Percentiles rank a stretch among this genome's conserved stretches.
phyloP scores from a whole-genome alignment of 2,113 vertebrate species.

The Pterocles burchelli region DNA sequence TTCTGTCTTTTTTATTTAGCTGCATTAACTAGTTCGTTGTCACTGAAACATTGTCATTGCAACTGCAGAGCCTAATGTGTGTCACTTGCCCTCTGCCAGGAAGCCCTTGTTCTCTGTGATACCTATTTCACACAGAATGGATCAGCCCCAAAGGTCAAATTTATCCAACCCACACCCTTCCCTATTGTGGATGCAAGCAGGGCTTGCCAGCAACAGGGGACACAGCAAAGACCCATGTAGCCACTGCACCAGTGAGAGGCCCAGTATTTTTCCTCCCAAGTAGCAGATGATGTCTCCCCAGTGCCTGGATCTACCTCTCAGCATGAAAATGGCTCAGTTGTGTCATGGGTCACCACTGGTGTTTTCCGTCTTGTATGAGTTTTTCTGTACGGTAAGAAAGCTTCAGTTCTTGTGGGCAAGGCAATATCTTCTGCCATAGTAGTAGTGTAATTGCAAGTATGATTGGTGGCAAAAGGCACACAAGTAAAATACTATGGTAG shows the following conservation, averaged over 20 bases:
- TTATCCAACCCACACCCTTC: not conserved
- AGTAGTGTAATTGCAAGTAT: not conserved
- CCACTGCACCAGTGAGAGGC: not conserved
- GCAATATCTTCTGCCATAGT: not conserved
- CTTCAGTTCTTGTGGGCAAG: not conserved
- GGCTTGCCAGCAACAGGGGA: not conserved
- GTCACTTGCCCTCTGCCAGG: rapidly evolving
- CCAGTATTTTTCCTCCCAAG: rapidly evolving
- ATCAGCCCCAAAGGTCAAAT: not conserved
- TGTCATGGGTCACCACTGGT: not conserved
- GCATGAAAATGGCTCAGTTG: not conserved
- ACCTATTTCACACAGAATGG: not conserved
- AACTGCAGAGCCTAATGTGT: not conserved
- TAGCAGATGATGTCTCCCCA: rapidly evolving
- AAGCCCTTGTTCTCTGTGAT: not conserved
- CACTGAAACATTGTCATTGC: not conserved
- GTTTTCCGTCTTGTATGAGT: not conserved
- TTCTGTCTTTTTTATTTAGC: not conserved
- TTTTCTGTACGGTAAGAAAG: not conserved
- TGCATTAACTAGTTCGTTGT: not conserved
- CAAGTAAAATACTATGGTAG: not conserved
- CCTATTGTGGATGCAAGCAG: not conserved
- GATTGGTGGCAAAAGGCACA: not conserved
- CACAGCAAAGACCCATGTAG: not conserved
- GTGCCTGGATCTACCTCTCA: not conserved